Conservation (phyloP, 1,140 invertebrate genomes). For the Drosophila seguyi region DNA sequence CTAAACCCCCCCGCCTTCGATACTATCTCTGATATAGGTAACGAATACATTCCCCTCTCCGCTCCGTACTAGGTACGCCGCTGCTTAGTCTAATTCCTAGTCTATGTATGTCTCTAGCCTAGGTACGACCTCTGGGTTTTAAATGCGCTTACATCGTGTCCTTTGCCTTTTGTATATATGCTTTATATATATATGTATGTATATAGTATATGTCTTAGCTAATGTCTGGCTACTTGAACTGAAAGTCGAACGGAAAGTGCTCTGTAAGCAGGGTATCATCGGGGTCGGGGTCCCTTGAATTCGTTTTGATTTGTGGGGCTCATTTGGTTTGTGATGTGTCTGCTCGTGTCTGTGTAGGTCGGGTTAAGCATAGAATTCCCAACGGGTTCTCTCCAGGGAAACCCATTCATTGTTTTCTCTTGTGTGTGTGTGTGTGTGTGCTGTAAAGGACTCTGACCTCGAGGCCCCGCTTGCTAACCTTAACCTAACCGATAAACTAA, state of each 20-base stretch:
- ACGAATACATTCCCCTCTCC: constrained; percentile 21
- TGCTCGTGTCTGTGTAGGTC: constrained; percentile 24
- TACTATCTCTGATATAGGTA: constrained; percentile 20
- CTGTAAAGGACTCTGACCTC: constrained; percentile 30
- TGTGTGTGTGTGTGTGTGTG: constrained; percentile 1
- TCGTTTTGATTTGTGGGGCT: constrained; percentile 62
- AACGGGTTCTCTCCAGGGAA: constrained; percentile 9
- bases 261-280: constrained; percentile 49
- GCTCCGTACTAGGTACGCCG: constrained; percentile 39
- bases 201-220: too few relatives aligned
- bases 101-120: constrained; percentile 21
- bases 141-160: constrained; percentile 67
- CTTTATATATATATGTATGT: too few relatives aligned
- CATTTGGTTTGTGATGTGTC: constrained; percentile 55
- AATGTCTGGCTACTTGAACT: constrained; percentile 12
- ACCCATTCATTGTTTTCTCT: constrained; percentile 12
- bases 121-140: constrained; percentile 53
- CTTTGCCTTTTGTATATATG: neutral
- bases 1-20: neutral
- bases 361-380: constrained; percentile 3
- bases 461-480: constrained; percentile 47
- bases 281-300: constrained; percentile 41
- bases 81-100: constrained; percentile 1
- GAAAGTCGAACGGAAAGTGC: constrained; percentile 35
- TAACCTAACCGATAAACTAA: constrained; percentile 14